Conservation (phyloP, 2,797 vertebrate species). For the Delichon dasypus region DNA sequence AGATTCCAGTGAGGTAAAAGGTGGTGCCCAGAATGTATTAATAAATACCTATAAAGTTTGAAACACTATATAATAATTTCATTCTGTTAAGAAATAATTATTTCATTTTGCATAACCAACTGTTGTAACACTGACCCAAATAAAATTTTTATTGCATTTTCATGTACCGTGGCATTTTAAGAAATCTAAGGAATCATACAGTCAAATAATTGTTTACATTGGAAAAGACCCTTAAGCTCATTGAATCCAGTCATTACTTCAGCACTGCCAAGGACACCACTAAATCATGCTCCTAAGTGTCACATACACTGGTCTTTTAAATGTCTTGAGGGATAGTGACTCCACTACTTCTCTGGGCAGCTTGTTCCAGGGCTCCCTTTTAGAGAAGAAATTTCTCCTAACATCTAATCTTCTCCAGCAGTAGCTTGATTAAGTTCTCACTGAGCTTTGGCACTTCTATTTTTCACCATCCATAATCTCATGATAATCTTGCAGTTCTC, state of each 20-base stretch:
- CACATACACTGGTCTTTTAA: neutral
- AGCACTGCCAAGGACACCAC: neutral
- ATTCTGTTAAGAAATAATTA: neutral
- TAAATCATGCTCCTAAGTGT: neutral
- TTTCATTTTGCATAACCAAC: neutral
- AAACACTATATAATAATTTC: neutral
- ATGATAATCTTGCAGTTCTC: neutral
- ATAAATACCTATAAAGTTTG: neutral
- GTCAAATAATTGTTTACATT: neutral
- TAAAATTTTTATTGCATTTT: neutral
- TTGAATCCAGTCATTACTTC: neutral
- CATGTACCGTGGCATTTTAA: neutral
- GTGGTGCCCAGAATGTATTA: neutral
- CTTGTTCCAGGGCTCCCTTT: neutral
- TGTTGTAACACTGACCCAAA: neutral
- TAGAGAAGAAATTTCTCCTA: neutral
- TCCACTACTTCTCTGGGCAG: neutral
- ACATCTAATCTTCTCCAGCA: neutral
- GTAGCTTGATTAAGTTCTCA: neutral
- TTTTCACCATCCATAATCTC: neutral
- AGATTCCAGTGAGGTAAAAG: neutral
- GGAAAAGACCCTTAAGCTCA: neutral
- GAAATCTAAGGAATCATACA: neutral
- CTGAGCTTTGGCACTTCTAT: neutral
- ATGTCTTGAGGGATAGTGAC: neutral